These are phyloP conservation scores for Nylanderia fulva DNA, from an alignment of 1,140 invertebrate species.

Conservation along the genomic window DNA sequence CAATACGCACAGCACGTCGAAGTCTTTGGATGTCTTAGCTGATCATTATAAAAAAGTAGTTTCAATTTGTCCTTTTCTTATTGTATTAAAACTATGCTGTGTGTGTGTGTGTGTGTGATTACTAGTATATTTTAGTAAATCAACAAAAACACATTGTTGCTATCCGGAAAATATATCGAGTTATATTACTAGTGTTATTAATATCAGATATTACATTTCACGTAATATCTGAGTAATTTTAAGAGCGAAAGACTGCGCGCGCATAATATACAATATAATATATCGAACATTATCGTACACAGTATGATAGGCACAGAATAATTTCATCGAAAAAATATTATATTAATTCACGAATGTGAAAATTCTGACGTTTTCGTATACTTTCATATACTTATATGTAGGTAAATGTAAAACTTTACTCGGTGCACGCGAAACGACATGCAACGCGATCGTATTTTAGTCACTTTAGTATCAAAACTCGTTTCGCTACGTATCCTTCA, in stretches of 20 bases:
- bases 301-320: not conserved
- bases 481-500: conserved; percentile 50
- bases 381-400: conserved; percentile 2
- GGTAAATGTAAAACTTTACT: conserved; percentile 52
- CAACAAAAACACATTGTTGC: not conserved
- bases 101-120: not conserved
- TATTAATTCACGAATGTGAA: conserved; percentile 51
- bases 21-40: not conserved
- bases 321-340: conserved; percentile 52
- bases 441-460: conserved; percentile 58
- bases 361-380: conserved; percentile 4
- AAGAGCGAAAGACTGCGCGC: not conserved
- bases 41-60: not conserved
- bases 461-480: conserved; percentile 59
- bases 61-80: not conserved
- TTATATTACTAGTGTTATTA: not conserved
- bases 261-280: too few species aligned
- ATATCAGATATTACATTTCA: conserved; percentile 32
- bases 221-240: conserved; percentile 4
- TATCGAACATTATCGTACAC: not conserved
- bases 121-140: conserved; percentile 15
- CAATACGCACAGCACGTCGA: not conserved
- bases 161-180: not conserved
- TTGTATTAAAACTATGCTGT: not conserved
- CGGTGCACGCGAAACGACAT: conserved; percentile 51